phyloP scores from a whole-genome alignment of 2,888 invertebrate genomes.

The Epirrhoe tristata region DNA sequence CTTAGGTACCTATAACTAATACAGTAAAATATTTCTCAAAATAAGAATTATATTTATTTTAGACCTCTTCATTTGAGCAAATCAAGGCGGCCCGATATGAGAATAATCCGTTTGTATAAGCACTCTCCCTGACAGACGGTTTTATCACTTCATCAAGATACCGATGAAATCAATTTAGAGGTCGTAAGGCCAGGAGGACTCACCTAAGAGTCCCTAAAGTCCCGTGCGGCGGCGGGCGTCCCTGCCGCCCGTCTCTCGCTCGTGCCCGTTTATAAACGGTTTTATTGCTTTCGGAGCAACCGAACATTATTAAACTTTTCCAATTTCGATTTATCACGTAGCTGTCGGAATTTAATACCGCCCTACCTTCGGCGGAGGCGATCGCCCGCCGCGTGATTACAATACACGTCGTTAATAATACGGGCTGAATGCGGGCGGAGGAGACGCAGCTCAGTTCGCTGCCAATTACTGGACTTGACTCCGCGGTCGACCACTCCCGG shows the following conservation, averaged over 20 bases:
- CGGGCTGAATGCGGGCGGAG: conserved; percentile 66
- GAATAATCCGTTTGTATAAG: conserved; percentile 17
- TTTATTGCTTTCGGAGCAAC: conserved; percentile 86
- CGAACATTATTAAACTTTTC: conserved; percentile 87
- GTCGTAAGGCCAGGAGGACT: conserved; percentile 72
- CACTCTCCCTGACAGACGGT: conserved; percentile 57
- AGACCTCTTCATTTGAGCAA: conserved; percentile 1
- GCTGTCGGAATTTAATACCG: conserved; percentile 86
- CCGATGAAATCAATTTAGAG: conserved; percentile 79
- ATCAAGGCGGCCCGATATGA: conserved; percentile 7
- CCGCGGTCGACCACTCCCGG: conserved; percentile 21
- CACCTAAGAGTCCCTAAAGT: conserved; percentile 83
- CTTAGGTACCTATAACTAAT: neutral
- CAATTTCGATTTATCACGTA: conserved; percentile 86
- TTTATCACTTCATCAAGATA: conserved; percentile 80
- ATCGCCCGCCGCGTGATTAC: conserved; percentile 85
- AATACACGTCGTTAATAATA: conserved; percentile 85
- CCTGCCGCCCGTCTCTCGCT: conserved; percentile 83
- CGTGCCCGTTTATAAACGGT: conserved; percentile 86
- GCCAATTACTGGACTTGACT: conserved; percentile 55
- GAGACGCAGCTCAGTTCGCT: conserved; percentile 53
- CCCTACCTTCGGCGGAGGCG: conserved; percentile 85
- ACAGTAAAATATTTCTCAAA: neutral
- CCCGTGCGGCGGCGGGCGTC: conserved; percentile 77
- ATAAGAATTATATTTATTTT: neutral